Percentiles rank a stretch among this genome's conserved stretches.
phyloP scores from a whole-genome alignment of 2,797 vertebrate species.

The Anguilla pacifica region DNA sequence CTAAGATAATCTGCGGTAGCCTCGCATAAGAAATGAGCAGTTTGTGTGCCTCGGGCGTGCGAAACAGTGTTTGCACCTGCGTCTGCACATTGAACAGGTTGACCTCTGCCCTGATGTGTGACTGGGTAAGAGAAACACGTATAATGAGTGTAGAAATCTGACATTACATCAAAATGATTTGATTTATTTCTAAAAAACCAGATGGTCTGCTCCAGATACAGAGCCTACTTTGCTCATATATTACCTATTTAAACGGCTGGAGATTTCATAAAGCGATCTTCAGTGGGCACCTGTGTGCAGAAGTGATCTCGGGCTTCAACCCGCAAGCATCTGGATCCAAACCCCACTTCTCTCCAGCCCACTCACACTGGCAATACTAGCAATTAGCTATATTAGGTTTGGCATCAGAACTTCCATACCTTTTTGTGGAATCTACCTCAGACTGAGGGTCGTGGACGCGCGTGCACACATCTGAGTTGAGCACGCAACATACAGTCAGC shows the following conservation, averaged over 20 bases:
- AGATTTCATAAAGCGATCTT: not conserved
- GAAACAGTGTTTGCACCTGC: not conserved
- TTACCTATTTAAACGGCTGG: not conserved
- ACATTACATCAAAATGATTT: not conserved
- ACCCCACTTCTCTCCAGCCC: not conserved
- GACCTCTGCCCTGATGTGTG: not conserved
- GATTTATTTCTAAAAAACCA: not conserved
- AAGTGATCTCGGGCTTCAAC: not conserved
- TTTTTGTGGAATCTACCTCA: not conserved
- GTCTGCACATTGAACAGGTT: not conserved
- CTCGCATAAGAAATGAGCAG: not conserved
- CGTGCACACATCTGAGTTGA: too few relatives aligned
- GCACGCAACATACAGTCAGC: not conserved
- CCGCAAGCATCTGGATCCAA: not conserved
- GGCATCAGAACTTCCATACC: too few relatives aligned
- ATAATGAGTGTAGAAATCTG: not conserved
- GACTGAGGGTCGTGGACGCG: not conserved
- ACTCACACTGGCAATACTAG: not conserved
- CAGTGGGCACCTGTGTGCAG: not conserved
- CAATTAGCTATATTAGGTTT: too few relatives aligned
- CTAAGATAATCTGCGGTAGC: not conserved
- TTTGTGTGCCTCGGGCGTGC: not conserved
- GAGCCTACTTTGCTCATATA: not conserved
- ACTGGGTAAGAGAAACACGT: not conserved
- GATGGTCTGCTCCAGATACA: not conserved